Evolutionary conservation across 1,140 invertebrate genomes (phyloP).

Genomic region (Procambarus virginalis): DNA sequence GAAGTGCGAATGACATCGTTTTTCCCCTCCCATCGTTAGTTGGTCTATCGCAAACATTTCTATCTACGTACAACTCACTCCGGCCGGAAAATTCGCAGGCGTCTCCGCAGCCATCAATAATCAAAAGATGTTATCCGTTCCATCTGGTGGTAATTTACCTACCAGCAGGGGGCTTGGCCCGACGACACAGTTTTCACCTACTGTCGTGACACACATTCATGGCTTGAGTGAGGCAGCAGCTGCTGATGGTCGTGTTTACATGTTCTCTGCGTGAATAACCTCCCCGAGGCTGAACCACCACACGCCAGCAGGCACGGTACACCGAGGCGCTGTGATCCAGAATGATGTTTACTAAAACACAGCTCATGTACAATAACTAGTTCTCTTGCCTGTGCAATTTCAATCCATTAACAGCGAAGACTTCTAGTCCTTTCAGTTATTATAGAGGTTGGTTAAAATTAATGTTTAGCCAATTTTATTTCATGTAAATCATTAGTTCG

Average conservation of each 20-base stretch:
- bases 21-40: background rate
- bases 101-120: background rate
- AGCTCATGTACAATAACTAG: too few species aligned
- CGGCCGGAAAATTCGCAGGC: background rate
- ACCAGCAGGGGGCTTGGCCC: background rate
- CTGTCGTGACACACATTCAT: conserved; percentile 23
- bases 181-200: conserved; percentile 15
- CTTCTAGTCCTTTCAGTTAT: too few species aligned
- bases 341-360: too few species aligned
- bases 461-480: too few species aligned
- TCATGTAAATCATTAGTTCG: too few species aligned
- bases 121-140: background rate
- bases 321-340: too few species aligned
- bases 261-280: background rate
- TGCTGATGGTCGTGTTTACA: background rate
- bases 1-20: background rate
- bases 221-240: background rate
- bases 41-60: background rate
- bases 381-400: too few species aligned
- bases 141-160: background rate
- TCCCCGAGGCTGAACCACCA: background rate
- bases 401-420: too few species aligned
- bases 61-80: background rate
- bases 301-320: background rate
- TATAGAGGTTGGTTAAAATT: too few species aligned